Percentiles rank a stretch among this genome's conserved stretches.
These are phyloP conservation scores for Heterodera schachtii DNA, from an alignment of 1,140 invertebrate species.

Conservation along the genomic window DNA sequence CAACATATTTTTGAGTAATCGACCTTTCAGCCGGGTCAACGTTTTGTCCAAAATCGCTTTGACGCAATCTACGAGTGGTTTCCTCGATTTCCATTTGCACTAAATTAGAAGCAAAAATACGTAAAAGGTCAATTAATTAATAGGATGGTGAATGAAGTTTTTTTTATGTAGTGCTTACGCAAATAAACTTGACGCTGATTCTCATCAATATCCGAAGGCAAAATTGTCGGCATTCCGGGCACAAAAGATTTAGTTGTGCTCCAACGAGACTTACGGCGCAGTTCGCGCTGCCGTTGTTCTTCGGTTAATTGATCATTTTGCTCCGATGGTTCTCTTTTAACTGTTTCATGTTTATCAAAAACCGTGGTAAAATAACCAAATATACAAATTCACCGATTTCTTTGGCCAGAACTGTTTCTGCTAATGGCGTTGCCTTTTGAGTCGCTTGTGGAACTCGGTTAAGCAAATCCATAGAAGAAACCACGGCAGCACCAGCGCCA, in stretches of 20 bases:
- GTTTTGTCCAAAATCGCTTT: constrained; percentile 52
- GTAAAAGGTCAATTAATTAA: no score
- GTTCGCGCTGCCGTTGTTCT: constrained; percentile 18
- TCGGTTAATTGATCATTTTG: background rate
- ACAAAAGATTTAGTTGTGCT: constrained; percentile 62
- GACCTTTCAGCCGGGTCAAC: constrained; percentile 41
- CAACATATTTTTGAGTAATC: constrained; percentile 2
- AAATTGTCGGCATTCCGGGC: constrained; percentile 65
- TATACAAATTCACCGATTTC: background rate
- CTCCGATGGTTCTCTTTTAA: background rate
- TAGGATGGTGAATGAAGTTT: no score
- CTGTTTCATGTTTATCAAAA: background rate
- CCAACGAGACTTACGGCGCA: constrained; percentile 56
- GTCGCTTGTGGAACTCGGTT: constrained; percentile 29
- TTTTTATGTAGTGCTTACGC: constrained; percentile 46
- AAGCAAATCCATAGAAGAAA: constrained; percentile 10
- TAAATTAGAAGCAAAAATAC: constrained; percentile 6
- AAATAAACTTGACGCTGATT: constrained; percentile 59
- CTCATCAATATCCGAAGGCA: constrained; percentile 61
- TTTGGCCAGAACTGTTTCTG: constrained; percentile 24
- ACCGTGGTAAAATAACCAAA: background rate
- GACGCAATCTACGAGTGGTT: constrained; percentile 59
- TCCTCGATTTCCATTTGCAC: constrained; percentile 65
- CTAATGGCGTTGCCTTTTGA: constrained; percentile 13
- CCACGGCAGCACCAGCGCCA: constrained; percentile 13